Evolutionary conservation across 2,797 vertebrate genomes (phyloP).

Genomic region (Peromyscus melanophrys): DNA sequence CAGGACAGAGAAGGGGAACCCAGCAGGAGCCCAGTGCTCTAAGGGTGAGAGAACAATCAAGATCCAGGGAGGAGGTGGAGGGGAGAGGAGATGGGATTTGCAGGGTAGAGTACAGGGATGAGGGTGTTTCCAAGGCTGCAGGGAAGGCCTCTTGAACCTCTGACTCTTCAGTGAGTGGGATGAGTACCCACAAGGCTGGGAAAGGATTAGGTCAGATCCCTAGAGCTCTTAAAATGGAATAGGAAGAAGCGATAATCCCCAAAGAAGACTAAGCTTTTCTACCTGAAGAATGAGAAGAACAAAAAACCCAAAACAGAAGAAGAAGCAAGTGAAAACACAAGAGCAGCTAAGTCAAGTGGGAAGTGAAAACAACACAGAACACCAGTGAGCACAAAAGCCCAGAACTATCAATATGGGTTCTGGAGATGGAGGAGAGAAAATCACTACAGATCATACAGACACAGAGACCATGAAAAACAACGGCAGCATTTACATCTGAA

Average conservation of each 20-base stretch:
- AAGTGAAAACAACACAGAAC: background rate
- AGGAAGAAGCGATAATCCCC: background rate
- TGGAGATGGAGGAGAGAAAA: background rate
- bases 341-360: background rate
- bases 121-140: background rate
- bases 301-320: background rate
- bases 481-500: fast-evolving
- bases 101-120: too few relatives aligned
- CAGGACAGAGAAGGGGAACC: background rate
- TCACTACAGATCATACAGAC: background rate
- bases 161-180: background rate
- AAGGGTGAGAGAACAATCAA: background rate
- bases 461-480: fast-evolving
- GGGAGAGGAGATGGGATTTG: too few relatives aligned
- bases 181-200: background rate
- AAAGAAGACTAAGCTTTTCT: background rate
- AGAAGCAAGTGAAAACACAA: background rate
- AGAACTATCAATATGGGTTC: fast-evolving
- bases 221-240: background rate
- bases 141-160: background rate
- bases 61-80: background rate
- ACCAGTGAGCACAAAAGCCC: background rate
- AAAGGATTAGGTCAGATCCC: background rate
- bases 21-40: background rate
- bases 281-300: background rate